Conservation (phyloP, 2,113 vertebrate genomes). For the Vanacampus margaritifer region DNA sequence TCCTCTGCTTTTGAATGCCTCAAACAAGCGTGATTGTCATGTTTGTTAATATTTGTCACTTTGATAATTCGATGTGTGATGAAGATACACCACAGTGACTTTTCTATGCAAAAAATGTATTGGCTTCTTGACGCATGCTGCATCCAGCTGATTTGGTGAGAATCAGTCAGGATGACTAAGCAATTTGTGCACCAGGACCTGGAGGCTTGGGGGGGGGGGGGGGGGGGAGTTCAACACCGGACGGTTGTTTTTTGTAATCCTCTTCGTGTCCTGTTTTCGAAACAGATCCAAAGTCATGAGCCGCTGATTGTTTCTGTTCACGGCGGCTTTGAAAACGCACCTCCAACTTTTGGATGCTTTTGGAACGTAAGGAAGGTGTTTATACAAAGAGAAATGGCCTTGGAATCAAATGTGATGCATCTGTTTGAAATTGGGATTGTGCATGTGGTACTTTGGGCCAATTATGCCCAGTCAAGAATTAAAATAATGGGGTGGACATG, state of each 20-base stretch:
- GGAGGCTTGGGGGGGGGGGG: constrained; percentile 24
- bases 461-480: constrained; percentile 27
- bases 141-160: neutral
- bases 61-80: neutral
- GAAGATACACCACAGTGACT: neutral
- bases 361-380: constrained; percentile 85
- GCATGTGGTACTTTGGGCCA: constrained; percentile 22
- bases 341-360: constrained; percentile 80
- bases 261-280: constrained; percentile 76
- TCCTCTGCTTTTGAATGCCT: constrained; percentile 22
- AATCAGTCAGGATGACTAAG: neutral
- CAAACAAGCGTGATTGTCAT: too few relatives aligned
- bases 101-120: neutral
- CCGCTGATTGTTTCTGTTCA: constrained; percentile 87
- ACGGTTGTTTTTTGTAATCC: constrained; percentile 28
- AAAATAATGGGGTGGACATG: constrained; percentile 17
- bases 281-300: constrained; percentile 93
- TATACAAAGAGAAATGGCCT: constrained; percentile 74
- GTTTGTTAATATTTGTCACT: neutral
- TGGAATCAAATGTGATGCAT: constrained; percentile 66
- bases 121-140: neutral
- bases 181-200: constrained; percentile 6
- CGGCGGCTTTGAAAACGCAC: constrained; percentile 84
- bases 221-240: constrained; percentile 11
- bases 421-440: constrained; percentile 43